These are phyloP conservation scores for Coleophora flavipennella DNA, from an alignment of 2,888 invertebrate species.

Conservation along the genomic window DNA sequence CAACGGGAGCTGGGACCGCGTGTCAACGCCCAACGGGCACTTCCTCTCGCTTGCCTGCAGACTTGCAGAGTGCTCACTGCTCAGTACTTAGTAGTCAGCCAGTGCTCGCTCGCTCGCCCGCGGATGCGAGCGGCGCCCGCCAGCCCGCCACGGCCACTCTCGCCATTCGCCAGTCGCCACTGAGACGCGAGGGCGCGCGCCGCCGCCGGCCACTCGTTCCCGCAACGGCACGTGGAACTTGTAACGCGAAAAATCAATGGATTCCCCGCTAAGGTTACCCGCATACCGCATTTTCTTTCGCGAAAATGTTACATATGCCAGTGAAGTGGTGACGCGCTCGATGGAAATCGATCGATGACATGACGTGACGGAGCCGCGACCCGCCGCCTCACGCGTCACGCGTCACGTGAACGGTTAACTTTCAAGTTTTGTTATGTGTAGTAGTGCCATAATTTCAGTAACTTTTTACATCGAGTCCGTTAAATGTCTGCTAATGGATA, in stretches of 20 bases:
- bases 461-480: constrained; percentile 15
- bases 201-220: constrained; percentile 35
- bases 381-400: constrained; percentile 32
- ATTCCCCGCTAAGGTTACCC: constrained; percentile 57
- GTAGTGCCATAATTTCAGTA: constrained; percentile 60
- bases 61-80: no score
- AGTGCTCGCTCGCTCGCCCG: no score
- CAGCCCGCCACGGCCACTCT: background rate
- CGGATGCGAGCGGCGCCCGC: no score
- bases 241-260: constrained; percentile 69
- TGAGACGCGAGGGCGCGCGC: constrained; percentile 67
- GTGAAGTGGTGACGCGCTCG: constrained; percentile 50
- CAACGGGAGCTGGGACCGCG: constrained; percentile 40
- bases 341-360: constrained; percentile 25
- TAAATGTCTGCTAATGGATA: background rate
- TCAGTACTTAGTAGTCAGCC: no score
- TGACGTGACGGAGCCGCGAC: constrained; percentile 19
- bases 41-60: constrained; percentile 46
- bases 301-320: constrained; percentile 63
- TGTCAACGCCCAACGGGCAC: constrained; percentile 58
- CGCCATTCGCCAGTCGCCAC: constrained; percentile 45
- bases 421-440: constrained; percentile 52
- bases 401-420: constrained; percentile 52
- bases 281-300: constrained; percentile 67
- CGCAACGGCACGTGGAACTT: constrained; percentile 51